Base-by-base conservation (phyloP, 2,888 invertebrate genomes). In the Aproaerema taeniolella region DNA sequence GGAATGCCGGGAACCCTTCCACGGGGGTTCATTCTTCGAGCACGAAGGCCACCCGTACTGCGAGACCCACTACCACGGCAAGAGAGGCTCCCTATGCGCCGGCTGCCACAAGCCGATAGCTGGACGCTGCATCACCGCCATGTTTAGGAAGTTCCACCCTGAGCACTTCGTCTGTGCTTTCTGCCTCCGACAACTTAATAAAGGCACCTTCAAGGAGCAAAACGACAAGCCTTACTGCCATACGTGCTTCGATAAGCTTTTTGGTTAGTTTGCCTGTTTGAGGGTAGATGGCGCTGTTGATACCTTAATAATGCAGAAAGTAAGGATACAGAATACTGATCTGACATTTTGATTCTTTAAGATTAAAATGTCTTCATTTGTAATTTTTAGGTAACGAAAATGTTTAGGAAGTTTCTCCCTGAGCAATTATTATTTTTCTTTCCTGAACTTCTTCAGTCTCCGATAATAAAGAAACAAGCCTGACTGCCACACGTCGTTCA, bases 81-180 rank as follows among this genome's bases (percentile, higher is more conserved):
- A 97, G 72, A 90, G 97, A 17, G 99, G 99, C 38, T 98, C 98
- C 0, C 90, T 99, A 4, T 99, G 99, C 80, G 97, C 97, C 46
- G 97, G 97, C 47, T 99, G 99, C 77, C 96, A 97, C 75, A 97
- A 98, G 68, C 98, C 99, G 10, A 98, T 99, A 61, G 95, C 96
- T 37, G 96, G 96, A 41, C 93, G 99, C 25, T 99, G 99, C 83
- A 98, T 99, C 73, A 99, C 99, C 1, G 99, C 99, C 50, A 98
- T 99, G 98, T 98, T 96, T 87, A 89, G 95, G 57, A 99, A 99
- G 86, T 99, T 97, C 90, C 99, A 99, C 81, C 99, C 99, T 0
- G 99, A 99, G 74, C 99, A 99, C 86, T 99, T 99, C 73, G 97
- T 98, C 5, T 99, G 99, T 88, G 97, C 98, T n/a, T 99, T 98